phyloP scores from a whole-genome alignment of 2,797 vertebrate species.

The Fundulus diaphanus region DNA sequence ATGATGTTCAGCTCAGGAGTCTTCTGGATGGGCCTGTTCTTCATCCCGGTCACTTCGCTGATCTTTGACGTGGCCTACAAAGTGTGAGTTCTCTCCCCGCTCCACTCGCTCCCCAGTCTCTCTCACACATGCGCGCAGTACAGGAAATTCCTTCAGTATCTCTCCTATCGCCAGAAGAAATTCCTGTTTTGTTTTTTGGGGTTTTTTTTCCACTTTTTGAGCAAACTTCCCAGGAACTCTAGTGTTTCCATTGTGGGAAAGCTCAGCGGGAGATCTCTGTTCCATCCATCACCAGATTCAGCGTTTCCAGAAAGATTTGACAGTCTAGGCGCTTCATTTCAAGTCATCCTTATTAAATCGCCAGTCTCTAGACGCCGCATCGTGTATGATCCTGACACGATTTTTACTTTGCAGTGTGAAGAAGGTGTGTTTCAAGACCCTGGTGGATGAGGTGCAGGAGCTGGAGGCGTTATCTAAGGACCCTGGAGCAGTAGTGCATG shows the following conservation, averaged over 20 bases:
- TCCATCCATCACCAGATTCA: constrained; percentile 35
- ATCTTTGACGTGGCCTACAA: constrained; percentile 95
- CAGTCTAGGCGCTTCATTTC: not conserved
- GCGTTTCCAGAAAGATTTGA: constrained; percentile 32
- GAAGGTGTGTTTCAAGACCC: constrained; percentile 92
- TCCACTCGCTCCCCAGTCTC: constrained; percentile 43
- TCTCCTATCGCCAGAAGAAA: constrained; percentile 41
- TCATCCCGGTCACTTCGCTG: constrained; percentile 94
- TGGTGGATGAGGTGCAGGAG: constrained; percentile 98
- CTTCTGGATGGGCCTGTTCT: constrained; percentile 96
- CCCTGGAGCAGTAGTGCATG: constrained; percentile 93
- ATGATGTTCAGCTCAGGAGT: constrained; percentile 96
- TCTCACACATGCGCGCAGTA: constrained; percentile 36
- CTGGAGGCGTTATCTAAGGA: constrained; percentile 96
- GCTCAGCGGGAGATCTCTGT: constrained; percentile 32
- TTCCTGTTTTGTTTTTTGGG: constrained; percentile 27
- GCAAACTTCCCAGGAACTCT: constrained; percentile 9
- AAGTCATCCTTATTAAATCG: not conserved
- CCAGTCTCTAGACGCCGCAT: not conserved
- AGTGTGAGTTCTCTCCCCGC: constrained; percentile 87
- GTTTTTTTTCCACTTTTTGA: constrained; percentile 10
- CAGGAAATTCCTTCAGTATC: constrained; percentile 53
- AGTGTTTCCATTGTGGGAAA: constrained; percentile 20
- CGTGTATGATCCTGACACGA: constrained; percentile 2
- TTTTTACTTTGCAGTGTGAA: constrained; percentile 82